Base-by-base conservation (phyloP, 1,140 invertebrate species). In the Panulirus ornatus region DNA sequence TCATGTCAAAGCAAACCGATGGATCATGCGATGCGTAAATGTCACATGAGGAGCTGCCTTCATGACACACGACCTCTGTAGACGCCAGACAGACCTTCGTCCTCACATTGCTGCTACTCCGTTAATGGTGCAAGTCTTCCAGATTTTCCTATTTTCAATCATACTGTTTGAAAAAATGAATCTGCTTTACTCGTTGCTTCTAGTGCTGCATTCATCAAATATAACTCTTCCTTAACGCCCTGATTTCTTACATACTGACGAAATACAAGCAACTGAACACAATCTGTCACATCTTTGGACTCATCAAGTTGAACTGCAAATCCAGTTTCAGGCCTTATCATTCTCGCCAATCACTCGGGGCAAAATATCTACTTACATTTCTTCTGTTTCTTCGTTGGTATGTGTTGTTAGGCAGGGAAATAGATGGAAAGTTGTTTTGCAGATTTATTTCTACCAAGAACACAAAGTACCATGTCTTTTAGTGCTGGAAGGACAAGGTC, bases 1-100 rank as follows among this genome's bases (percentile, higher is more conserved):
- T 5, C 75, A 78, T 42, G 75, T 14, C 75, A 42, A 44, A 78
- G 6, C 75, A 78, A 42, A 84, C 82, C 82, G 54, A 84, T 84
- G 58, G 82, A 84, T 84, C 54, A 66, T 70, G 58, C 58, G 66
- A 84, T 84, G 58, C 54, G 66, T 79, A 79, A 42, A 79, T 84
- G 36, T 66, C 54, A 66, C 54, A 84, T 70, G 54, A 84, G n/a
- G n/a, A n/a, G n/a, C n/a, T 9, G 58, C 16, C 30, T 27, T 70
- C n/a, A 47, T 2, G 54, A 47, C 54, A 34, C 36, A 36, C 54
- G 2, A 63, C n/a, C 44, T 47, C 44, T 47, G 82, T 38, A 14
- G 11, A 34, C 19, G 6, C 30, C 30, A 82, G 34, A 42, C 79
- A 54, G 47, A 82, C 79, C 79, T 84, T 81, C 78, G 38, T 54